These are phyloP conservation scores for Zapus hudsonius DNA, from an alignment of 2,113 vertebrate species.

Conservation along the genomic window DNA sequence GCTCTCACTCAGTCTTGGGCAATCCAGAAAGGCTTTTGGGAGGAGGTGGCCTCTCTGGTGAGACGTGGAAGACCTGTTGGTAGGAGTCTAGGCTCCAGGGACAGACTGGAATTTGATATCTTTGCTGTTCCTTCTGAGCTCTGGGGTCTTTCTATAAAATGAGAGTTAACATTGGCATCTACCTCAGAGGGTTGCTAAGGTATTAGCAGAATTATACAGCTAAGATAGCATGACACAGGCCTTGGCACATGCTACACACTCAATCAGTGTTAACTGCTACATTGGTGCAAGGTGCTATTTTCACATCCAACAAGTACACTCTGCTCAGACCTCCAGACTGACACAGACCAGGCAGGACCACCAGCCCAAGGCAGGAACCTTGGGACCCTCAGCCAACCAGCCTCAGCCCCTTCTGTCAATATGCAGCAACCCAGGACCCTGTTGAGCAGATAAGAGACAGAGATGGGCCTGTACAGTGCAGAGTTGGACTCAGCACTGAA, in stretches of 20 bases:
- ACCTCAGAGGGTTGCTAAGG: not conserved
- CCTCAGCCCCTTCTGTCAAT: not conserved
- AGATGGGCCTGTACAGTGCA: not conserved
- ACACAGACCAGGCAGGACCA: not conserved
- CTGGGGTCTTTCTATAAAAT: not conserved
- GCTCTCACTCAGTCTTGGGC: not conserved
- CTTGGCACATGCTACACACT: not conserved
- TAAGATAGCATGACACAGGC: not conserved
- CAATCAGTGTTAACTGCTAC: not conserved
- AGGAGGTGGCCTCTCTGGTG: not conserved
- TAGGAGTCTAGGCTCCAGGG: not conserved
- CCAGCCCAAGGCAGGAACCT: not conserved
- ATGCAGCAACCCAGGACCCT: not conserved
- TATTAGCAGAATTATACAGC: not conserved
- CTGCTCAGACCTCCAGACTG: not conserved
- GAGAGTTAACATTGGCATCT: not conserved
- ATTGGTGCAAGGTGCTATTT: not conserved
- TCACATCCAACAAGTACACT: not conserved
- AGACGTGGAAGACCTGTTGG: not conserved
- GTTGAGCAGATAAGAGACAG: not conserved
- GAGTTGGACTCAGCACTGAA: not conserved
- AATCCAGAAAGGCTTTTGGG: conserved; percentile 4
- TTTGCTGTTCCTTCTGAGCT: not conserved
- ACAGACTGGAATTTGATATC: not conserved
- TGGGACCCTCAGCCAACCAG: not conserved